Base-by-base conservation (phyloP, 2,888 invertebrate species). In the Apamea crenata region DNA sequence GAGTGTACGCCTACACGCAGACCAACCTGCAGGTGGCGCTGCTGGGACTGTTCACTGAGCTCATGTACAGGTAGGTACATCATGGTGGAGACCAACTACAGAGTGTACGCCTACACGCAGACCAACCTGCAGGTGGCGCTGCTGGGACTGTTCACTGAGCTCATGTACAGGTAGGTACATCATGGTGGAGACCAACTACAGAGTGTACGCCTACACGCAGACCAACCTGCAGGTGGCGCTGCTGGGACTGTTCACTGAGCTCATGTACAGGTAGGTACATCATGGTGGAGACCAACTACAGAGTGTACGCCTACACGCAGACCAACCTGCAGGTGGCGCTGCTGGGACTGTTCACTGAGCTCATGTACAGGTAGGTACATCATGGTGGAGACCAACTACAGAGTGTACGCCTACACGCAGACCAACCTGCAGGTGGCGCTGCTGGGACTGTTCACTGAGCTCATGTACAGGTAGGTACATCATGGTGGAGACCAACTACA, bases 101-200 rank as follows among this genome's bases (percentile, higher is more conserved):
- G 68, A 1, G 44, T 68, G 36, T 71, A 56, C 36, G 71, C 71
- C 56, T 71, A 71, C 71, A 71, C 71, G 71, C 71, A 71, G 71
- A 71, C 71, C 59, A 71, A 71, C 71, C 71, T 71, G 71, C 71
- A 71, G 71, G 70, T 71, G 18, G 70, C 40, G 71, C 71, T 71
- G 36, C 71, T 71, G 71, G 71, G 71, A 18, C 71, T 71, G 36
- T 71, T 71, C 71, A 71, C 71, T 36, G 71, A 71, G 56, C 71
- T 71, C 56, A 71, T 71, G 71, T 71, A 71, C 56, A 71, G 71
- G 70, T 70, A n/a, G 36, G 66, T 66, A 40, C 66, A 25, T 40
- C 36, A 25, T 25, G 67, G 40, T 40, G 40, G n/a, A 67, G 40
- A 67, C 67, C 16, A 68, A 68, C 68, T 68, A 68, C 68, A 44